These are phyloP conservation scores for Parnassius glacialis DNA, from an alignment of 2,888 invertebrate species.

Conservation along the genomic window DNA sequence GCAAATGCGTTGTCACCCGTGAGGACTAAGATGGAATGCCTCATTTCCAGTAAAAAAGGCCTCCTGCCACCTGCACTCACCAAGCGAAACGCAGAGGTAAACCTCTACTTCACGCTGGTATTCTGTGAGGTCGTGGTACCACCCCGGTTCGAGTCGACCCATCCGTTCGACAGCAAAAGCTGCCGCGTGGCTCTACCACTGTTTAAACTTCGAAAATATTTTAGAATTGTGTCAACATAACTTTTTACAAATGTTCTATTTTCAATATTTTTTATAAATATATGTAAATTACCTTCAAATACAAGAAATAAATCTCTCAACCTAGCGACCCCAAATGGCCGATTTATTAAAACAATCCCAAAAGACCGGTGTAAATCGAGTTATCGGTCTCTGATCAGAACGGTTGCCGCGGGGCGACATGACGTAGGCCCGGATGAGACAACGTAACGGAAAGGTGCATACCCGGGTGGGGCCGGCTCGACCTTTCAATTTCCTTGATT, in stretches of 20 bases:
- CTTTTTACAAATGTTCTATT: not conserved
- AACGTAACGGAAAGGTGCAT: constrained; percentile 49
- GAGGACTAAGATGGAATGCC: no score
- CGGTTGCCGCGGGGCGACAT: constrained; percentile 50
- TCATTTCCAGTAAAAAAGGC: no score
- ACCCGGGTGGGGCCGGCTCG: constrained; percentile 48
- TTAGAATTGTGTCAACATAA: not conserved
- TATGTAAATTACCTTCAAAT: constrained; percentile 17
- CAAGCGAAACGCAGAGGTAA: no score
- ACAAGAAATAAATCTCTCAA: constrained; percentile 21
- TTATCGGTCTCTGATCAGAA: constrained; percentile 43
- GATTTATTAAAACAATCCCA: constrained; percentile 57
- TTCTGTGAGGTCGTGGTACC: no score
- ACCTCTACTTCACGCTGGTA: no score
- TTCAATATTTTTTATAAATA: not conserved
- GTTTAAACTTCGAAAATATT: no score
- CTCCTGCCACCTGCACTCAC: no score
- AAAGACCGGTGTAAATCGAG: constrained; percentile 36
- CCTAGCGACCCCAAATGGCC: constrained; percentile 28
- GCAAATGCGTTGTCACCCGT: no score
- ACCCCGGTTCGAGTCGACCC: no score
- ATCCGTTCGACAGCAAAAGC: no score
- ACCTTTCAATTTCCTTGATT: constrained; percentile 76
- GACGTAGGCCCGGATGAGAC: constrained; percentile 55
- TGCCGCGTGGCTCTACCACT: no score